Evolutionary conservation across 2,888 invertebrate species (phyloP), one percentile per base, ranked within the genome.

Genomic region (Tineola bisselliella): DNA sequence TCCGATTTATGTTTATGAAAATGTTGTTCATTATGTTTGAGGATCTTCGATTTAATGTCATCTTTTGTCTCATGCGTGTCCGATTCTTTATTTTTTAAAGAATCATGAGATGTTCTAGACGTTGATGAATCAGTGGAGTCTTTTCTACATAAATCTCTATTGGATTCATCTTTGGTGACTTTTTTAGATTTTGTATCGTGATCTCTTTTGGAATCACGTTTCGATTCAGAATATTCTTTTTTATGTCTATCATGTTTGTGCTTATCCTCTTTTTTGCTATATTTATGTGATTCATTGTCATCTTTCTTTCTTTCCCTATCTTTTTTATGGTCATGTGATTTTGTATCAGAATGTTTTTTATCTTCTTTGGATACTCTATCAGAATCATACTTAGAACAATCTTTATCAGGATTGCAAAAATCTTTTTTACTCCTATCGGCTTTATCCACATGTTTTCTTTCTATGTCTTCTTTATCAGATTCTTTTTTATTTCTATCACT

Each of bases 61-160:
- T 87, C 86, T 69, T 81, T 88, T 11, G 65, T 60, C 15, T 87
- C 87, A 64, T 65, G 68, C 48, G 64, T 69, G 57, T 87, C 86
- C 57, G 71, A 64, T 63, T 87, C 87, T 69, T 81, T 87, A 57
- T 73, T 63, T 70, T 81, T 84, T 2, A 70, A 62, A 8, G 87
- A 83, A 67, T 88, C 88, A 61, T 87, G 79, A 8, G 87, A 87
- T 44, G 81, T 72, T 69, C 82, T 76, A 15, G 88, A 87, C 13
- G 84, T 74, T 48, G 84, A 77, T 5, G 88, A 87, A 66, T 88
- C 88, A 13, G 87, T 87, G 8, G 88, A 88, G 75, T 88, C 88
- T 72, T 88, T 88, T 6, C 88, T 76, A 66, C 73, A 73, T 11
- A 87, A 70, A 63, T 88, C 88, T 68, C 77, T 76, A 0, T 73